Conservation (phyloP, 2,888 invertebrate genomes). For the Ceramica pisi region DNA sequence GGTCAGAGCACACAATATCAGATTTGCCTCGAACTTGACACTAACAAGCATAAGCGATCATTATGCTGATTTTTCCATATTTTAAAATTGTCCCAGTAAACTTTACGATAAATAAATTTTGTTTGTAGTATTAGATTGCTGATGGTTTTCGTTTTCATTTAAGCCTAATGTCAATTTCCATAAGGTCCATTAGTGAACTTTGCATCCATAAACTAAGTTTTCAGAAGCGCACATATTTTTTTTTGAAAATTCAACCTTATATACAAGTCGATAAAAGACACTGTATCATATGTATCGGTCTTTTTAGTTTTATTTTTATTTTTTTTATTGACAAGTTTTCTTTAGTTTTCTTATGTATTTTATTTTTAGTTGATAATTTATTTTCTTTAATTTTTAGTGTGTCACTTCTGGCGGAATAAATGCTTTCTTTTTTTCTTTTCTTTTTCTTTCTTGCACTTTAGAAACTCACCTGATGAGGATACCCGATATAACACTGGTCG, state of each 20-base stretch:
- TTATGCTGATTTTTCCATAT: not conserved
- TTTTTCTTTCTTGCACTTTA: too few relatives aligned
- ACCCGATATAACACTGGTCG: conserved; percentile 95
- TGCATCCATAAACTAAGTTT: too few relatives aligned
- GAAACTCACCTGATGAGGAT: conserved; percentile 93
- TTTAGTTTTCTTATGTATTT: too few relatives aligned
- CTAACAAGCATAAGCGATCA: not conserved
- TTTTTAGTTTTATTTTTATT: too few relatives aligned
- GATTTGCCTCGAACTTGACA: not conserved
- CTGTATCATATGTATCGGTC: too few relatives aligned
- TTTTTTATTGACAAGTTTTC: too few relatives aligned
- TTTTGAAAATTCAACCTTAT: conserved; percentile 14
- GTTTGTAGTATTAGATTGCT: not conserved
- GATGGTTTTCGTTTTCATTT: not conserved
- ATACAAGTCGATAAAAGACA: not conserved
- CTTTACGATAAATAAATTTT: not conserved
- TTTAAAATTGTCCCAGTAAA: not conserved
- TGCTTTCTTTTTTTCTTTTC: too few relatives aligned
- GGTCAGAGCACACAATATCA: not conserved
- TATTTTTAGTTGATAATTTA: too few relatives aligned
- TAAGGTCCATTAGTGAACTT: not conserved
- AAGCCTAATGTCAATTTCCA: not conserved
- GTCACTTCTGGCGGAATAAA: too few relatives aligned
- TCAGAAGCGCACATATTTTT: too few relatives aligned
- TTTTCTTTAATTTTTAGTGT: too few relatives aligned